These are phyloP conservation scores for Aselliscus stoliczkanus DNA, from an alignment of 2,797 vertebrate species.

Conservation along the genomic window DNA sequence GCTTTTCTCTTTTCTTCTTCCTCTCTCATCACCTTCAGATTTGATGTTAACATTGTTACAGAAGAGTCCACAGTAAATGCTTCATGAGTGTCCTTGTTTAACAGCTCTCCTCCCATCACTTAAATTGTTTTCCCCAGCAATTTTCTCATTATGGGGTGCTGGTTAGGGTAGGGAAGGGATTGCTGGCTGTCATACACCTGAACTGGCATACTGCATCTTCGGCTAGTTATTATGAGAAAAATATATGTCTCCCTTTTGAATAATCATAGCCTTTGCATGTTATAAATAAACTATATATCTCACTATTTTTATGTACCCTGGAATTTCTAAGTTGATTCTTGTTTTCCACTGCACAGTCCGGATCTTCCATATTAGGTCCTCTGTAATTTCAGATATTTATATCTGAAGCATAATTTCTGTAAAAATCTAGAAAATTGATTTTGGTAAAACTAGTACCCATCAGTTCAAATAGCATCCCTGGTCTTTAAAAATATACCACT, in stretches of 20 bases:
- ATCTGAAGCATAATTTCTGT: background rate
- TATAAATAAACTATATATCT: background rate
- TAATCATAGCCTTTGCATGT: background rate
- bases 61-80: background rate
- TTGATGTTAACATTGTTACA: background rate
- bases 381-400: conserved; percentile 4
- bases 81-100: background rate
- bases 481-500: background rate
- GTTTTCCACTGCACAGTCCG: background rate
- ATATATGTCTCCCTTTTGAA: background rate
- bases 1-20: background rate
- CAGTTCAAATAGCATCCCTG: background rate
- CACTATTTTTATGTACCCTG: background rate
- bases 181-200: background rate
- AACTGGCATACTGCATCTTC: background rate
- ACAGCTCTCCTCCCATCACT: background rate
- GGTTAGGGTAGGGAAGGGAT: background rate
- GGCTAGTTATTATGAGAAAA: background rate
- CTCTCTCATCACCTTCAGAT: background rate
- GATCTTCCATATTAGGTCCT: background rate
- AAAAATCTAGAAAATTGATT: background rate
- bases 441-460: background rate
- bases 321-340: background rate
- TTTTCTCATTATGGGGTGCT: background rate
- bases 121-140: background rate